Percentiles rank a stretch among this genome's conserved stretches.
These are phyloP conservation scores for Matsumurasca onukii DNA, from an alignment of 1,140 invertebrate species.

Conservation along the genomic window DNA sequence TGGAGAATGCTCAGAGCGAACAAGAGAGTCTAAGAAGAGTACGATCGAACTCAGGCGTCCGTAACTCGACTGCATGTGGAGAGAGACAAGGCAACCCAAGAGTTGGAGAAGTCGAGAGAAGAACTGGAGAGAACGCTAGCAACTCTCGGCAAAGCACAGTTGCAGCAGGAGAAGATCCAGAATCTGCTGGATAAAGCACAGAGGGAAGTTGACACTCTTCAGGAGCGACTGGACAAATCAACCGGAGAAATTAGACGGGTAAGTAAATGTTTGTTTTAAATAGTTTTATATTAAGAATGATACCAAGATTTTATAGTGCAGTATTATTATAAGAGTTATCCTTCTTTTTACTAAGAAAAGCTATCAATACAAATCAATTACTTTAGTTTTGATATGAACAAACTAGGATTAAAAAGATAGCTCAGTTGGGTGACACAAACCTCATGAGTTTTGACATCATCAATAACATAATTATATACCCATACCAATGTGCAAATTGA, in stretches of 20 bases:
- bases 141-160: constrained; percentile 83
- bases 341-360: too few species aligned
- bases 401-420: too few species aligned
- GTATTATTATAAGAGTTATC: too few species aligned
- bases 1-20: constrained; percentile 93
- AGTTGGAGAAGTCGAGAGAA: constrained; percentile 86
- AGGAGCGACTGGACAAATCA: constrained; percentile 81
- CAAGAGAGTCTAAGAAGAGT: constrained; percentile 90
- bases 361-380: too few species aligned
- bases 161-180: constrained; percentile 88
- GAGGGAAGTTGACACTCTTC: constrained; percentile 86
- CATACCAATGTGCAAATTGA: too few species aligned
- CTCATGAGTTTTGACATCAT: too few species aligned
- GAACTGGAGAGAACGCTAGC: constrained; percentile 87
- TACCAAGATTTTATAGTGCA: too few species aligned
- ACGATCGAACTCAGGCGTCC: constrained; percentile 73
- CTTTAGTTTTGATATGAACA: too few species aligned
- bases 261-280: constrained; percentile 47
- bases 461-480: too few species aligned
- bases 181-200: constrained; percentile 84
- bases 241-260: constrained; percentile 78
- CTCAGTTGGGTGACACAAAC: too few species aligned
- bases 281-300: too few species aligned
- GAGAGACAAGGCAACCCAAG: constrained; percentile 78
- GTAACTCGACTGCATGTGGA: constrained; percentile 82